Evolutionary conservation across 1,140 invertebrate species (phyloP), one percentile per base, ranked within the genome.

Genomic region (Cepaea nemoralis): DNA sequence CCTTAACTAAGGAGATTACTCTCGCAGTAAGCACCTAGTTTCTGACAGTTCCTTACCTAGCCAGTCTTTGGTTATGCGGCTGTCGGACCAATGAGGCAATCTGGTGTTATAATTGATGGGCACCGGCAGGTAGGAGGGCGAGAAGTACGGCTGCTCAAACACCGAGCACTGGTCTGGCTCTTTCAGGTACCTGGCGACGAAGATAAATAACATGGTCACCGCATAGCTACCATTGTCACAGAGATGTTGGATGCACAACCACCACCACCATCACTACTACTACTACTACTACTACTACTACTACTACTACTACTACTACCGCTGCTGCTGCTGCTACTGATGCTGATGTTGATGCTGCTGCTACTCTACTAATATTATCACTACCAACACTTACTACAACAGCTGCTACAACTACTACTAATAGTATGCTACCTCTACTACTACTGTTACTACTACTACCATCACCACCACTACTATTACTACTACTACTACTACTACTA

Each of bases 61-160:
- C 39, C 40, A 33, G n/a, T 74, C 71, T 31, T 74, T 74, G 42
- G 71, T 74, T 5, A 42, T 8, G 2, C 71, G 19, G 42, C 16
- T 6, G 42, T 74, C 42, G 14, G 40, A 1, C 71, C 71, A 74
- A 24, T 31, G 10, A 3, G 71, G 42, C 8, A 48, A 10, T 12
- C 39, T 33, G 31, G 71, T 45, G 71, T 48, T 74, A 45, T 74
- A 74, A 45, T 74, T 74, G 42, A 45, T 16, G 6, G 71, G 71
- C 22, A 74, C 10, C 42, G 37, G 71, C 8, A 74, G 12, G 27
- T 74, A 74, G 8, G 27, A 42, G 31, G 39, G 39, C 8, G 71
- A 74, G 71, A 74, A 74, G 24, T 74, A 74, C 5, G 71, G 71
- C 40, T 74, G 71, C 31, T 74, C 71, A 74, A 74, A 74, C 19